phyloP scores from a whole-genome alignment of 2,797 vertebrate species.

The Gymnothorax reevesii region DNA sequence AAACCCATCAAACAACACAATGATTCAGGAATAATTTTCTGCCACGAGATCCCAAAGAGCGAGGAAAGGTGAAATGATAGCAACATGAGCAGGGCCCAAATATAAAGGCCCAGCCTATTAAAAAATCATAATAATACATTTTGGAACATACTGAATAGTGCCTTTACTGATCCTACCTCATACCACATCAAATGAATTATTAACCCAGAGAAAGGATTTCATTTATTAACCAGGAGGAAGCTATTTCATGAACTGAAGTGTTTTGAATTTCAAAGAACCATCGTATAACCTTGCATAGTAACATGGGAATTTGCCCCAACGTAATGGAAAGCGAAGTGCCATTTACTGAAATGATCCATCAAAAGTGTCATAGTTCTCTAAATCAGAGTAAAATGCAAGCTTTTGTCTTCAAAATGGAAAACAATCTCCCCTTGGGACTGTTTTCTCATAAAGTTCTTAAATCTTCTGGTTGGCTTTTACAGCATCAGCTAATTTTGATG shows the following conservation, averaged over 20 bases:
- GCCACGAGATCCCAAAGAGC: background rate
- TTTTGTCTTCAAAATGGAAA: no score
- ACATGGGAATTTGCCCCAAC: background rate
- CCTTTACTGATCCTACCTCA: background rate
- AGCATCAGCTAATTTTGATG: background rate
- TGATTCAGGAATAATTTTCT: background rate
- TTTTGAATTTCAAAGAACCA: background rate
- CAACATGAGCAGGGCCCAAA: background rate
- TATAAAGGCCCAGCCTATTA: background rate
- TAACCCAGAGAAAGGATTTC: background rate
- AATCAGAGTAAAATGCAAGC: no score
- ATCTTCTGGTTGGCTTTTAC: background rate
- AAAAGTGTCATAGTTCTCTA: no score
- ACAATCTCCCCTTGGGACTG: background rate
- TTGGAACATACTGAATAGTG: background rate
- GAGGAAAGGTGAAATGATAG: background rate
- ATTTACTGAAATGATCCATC: background rate
- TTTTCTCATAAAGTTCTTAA: background rate
- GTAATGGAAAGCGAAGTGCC: background rate
- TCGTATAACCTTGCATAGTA: background rate
- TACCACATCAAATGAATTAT: background rate
- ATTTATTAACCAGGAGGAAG: background rate
- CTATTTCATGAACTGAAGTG: background rate
- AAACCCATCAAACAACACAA: background rate
- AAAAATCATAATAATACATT: background rate